Base-by-base conservation (phyloP, 2,888 invertebrate species). In the Coecobrya sp. region DNA sequence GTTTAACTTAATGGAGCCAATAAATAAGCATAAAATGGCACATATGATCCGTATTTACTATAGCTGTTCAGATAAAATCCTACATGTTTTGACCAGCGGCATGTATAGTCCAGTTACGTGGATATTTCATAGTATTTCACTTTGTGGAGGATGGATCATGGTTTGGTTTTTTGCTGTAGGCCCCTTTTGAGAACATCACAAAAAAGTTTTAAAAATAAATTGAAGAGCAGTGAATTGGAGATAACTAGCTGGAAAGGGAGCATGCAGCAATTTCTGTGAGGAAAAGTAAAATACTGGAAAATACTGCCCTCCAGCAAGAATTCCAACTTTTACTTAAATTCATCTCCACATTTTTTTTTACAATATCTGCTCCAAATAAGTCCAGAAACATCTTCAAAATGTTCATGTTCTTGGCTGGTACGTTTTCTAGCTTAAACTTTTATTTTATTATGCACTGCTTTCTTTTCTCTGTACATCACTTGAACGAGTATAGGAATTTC, bases 1-100 rank as follows among this genome's bases (percentile, higher is more conserved):
- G 89, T 84, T 89, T 84, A 89, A 89, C 89, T 89, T 84, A 89
- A 84, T 84, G 55, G 84, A 76, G 89, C 65, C 84, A 84, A 89
- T 89, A 89, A 82, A 82, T 89, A 89, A 89, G 89, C 82, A 55
- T 89, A 89, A 70, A 82, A 16, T 42, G 55, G 55, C n/a, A 16
- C 55, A 55, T 55, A 36, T 36, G 36, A 36, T 36, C 36, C 36
- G 36, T 36, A 36, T 36, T 36, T 36, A 36, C 36, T 36, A 36
- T 36, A 36, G 36, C 7, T 36, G 7, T 36, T 7, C 36, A 36
- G 36, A 36, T 36, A 36, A 36, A 36, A 36, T 36, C 7, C 36
- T 36, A 36, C 36, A 36, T 36, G 36, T 36, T 36, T 36, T 36
- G 36, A 36, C 36, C 36, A 36, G 36, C 7, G 36, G 36, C n/a